These are phyloP conservation scores for Metacarcinus magister DNA, from an alignment of 2,888 invertebrate genomes.

Conservation along the genomic window DNA sequence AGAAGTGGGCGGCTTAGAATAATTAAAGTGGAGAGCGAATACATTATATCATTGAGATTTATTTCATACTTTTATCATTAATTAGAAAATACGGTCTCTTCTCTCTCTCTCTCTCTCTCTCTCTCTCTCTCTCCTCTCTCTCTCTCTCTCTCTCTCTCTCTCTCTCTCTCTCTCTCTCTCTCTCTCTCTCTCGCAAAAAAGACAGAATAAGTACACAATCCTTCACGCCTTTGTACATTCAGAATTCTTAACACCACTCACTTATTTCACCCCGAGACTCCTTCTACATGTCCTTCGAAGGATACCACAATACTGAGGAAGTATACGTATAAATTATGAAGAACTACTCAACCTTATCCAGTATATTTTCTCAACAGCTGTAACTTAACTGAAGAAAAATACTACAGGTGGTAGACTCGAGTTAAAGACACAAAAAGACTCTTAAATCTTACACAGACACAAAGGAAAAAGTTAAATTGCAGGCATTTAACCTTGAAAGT, in stretches of 20 bases:
- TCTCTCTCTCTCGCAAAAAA: no score
- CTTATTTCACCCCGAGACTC: neutral
- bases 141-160: neutral
- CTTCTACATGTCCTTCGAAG: neutral
- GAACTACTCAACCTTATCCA: neutral
- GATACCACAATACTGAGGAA: neutral
- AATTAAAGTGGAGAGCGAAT: conserved; percentile 13
- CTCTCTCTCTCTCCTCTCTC: conserved; percentile 43
- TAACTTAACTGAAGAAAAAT: conserved; percentile 9
- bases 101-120: conserved; percentile 55
- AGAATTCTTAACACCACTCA: neutral
- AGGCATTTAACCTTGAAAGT: neutral
- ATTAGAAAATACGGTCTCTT: neutral
- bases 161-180: neutral
- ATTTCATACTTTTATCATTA: neutral
- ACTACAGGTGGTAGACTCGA: neutral
- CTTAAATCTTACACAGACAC: neutral
- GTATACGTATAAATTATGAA: neutral
- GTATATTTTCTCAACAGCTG: neutral
- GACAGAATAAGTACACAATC: neutral
- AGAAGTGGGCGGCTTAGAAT: neutral
- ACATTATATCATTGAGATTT: neutral
- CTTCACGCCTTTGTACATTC: neutral
- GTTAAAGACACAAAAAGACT: neutral
- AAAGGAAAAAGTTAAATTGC: conserved; percentile 37